Percentiles rank a stretch among this genome's conserved stretches.
Evolutionary conservation across 2,113 vertebrate genomes (phyloP).

Genomic region (Saguinus imperator): DNA sequence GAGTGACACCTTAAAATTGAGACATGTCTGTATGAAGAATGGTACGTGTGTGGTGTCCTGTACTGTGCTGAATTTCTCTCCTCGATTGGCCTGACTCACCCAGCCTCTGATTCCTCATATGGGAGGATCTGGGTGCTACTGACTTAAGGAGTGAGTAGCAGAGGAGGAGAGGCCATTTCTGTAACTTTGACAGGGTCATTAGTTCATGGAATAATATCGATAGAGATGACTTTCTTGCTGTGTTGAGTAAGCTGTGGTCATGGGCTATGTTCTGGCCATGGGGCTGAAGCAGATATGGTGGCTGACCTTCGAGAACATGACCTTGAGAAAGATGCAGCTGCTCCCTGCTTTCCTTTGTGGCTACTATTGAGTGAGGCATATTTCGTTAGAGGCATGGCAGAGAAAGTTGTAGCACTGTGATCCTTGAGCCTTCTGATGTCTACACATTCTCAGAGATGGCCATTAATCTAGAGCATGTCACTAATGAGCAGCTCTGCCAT

Average conservation of each 20-base stretch:
- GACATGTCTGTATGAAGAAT: background rate
- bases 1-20: background rate
- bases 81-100: background rate
- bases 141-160: background rate
- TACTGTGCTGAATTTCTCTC: background rate
- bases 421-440: background rate
- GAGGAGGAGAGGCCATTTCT: background rate
- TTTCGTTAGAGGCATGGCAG: background rate
- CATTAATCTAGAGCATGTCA: background rate
- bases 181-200: background rate
- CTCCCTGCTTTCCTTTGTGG: background rate
- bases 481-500: background rate
- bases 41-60: background rate
- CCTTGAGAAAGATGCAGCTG: background rate
- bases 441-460: background rate
- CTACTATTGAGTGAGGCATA: background rate
- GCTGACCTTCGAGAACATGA: background rate
- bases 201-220: background rate
- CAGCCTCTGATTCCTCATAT: background rate
- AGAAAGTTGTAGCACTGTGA: background rate
- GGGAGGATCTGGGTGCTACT: background rate
- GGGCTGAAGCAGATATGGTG: background rate
- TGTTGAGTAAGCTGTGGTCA: background rate
- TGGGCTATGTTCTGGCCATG: background rate
- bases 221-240: background rate